Base-by-base conservation (phyloP, 2,797 vertebrate genomes). In the Anguilla marmorata region DNA sequence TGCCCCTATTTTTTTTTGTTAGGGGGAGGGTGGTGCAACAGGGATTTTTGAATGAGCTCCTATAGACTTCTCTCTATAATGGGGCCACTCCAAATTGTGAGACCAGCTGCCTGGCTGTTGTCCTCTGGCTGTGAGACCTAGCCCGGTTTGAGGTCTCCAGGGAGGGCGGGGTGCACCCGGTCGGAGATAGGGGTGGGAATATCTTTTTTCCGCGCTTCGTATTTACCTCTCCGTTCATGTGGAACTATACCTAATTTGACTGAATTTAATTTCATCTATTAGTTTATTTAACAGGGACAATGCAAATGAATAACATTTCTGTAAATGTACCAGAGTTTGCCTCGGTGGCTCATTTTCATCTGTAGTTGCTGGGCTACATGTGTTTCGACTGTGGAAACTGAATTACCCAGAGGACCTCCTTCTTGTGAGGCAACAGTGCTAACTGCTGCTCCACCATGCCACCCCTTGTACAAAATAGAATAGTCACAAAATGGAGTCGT, bases 51-150 rank as follows among this genome's bases (percentile, higher is more conserved):
- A 76, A 76, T 76, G 74, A 76, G 33, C 30, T 37, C 33, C 33
- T 76, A 41, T 76, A 41, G 74, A 76, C 33, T 16, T 12, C 33
- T 76, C 37, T 41, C 33, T 76, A 76, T 76, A 76, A 76, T 76
- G 74, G 33, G 37, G 74, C 74, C 74, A 76, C 74, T 76, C 74
- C 33, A 76, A 45, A 76, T 76, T 37, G 74, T 76, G 74, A 76
- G 33, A 19, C 74, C 74, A 76, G 74, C 74, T 76, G 74, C 74
- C 74, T 76, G 50, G 79, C 48, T 76, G 33, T 76, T 76, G 74
- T 76, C 33, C 37, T 37, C 33, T 16, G 16, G 14, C 74, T 41
- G 74, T 41, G 74, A 41, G 74, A 41, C 74, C 45, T 50, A 50
- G 24, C 45, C 0, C 50, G 52, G 80, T n/a, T 50, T 50, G 33